Base-by-base conservation (phyloP, 2,888 invertebrate species). In the Sclerodermus sp. region DNA sequence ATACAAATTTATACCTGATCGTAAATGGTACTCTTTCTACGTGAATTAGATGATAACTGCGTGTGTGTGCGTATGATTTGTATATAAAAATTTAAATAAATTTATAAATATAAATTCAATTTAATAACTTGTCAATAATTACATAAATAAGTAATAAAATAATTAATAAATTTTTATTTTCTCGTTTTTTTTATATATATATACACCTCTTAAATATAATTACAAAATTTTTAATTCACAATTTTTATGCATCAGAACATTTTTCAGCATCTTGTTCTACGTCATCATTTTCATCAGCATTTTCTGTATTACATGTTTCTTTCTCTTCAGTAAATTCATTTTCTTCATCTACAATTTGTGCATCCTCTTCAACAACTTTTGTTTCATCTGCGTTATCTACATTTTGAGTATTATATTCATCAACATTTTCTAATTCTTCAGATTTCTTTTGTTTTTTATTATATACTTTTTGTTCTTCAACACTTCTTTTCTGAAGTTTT, bases 61-160 rank as follows among this genome's bases (percentile, higher is more conserved):
- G 30, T 30, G 30, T 30, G 10, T 30, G 30, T 9, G 10, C 30
- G 10, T 10, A 10, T 9, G 10, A 30, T 10, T 30, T 6, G 30
- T 30, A 9, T 14, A 29, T 42, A 10, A 15, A 42, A n/a, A 23
- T 13, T 13, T 3, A 31, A 30, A 5, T 31, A 31, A 13, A 31
- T 45, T 52, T 64, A 51, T 57, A 60, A 56, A 57, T 58, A 55
- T 36, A 12, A 36, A 30, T 18, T 17, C 41, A 45, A 31, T n/a
- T 43, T 42, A 38, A 37, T 17, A 44, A 51, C n/a, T n/a, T n/a
- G n/a, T n/a, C n/a, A n/a, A n/a, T n/a, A n/a, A n/a, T n/a, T n/a
- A n/a, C n/a, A n/a, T n/a, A n/a, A n/a, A n/a, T n/a, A n/a, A n/a
- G n/a, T n/a, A n/a, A n/a, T n/a, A n/a, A n/a, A n/a, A 23, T 23